A percentile compares a stretch with the other conserved stretches of the same genome.
phyloP scores from a whole-genome alignment of 2,888 invertebrate genomes.

The Lithophane leautieri region DNA sequence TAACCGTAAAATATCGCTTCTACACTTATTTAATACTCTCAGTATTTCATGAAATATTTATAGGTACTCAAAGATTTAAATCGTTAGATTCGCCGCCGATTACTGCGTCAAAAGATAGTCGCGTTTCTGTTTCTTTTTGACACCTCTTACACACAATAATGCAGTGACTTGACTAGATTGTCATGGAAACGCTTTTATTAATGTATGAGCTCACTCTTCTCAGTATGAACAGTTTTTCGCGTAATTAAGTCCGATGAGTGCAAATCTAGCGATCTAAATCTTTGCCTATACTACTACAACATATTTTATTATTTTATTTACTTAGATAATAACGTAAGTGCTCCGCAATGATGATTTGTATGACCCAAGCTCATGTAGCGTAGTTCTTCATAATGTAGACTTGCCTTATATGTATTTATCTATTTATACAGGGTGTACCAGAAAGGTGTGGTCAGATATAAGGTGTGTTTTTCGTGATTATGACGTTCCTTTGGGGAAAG shows the following conservation, averaged over 20 bases:
- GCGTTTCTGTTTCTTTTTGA: background rate
- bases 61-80: background rate
- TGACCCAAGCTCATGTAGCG: constrained; percentile 12
- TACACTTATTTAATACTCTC: background rate
- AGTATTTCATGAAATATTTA: background rate
- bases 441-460: no score
- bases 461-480: no score
- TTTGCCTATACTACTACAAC: background rate
- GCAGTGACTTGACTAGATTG: background rate
- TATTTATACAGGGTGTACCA: no score
- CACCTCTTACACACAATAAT: background rate
- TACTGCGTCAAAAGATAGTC: background rate
- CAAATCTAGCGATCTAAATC: background rate
- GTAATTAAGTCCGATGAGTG: background rate
- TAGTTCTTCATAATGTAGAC: constrained; percentile 7
- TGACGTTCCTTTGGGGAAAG: no score
- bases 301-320: background rate
- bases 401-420: background rate
- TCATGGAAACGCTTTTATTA: background rate
- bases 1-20: background rate
- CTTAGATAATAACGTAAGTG: background rate
- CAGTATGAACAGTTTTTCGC: background rate
- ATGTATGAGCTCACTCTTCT: background rate
- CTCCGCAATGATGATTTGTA: constrained; percentile 16
- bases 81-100: background rate